Base-by-base conservation (phyloP, 2,797 vertebrate species). In the Gymnothorax javanicus region DNA sequence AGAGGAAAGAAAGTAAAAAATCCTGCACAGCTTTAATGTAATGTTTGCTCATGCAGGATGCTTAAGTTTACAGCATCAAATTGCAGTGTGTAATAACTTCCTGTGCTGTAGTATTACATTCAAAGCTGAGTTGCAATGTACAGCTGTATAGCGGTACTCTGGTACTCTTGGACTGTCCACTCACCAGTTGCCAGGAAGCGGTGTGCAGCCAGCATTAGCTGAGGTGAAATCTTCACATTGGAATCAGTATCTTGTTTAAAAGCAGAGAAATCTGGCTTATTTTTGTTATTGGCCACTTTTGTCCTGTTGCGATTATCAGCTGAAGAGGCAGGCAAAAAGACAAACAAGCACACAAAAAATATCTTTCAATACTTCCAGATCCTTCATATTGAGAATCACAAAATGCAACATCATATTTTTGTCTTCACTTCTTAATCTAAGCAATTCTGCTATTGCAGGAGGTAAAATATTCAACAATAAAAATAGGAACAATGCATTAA, bases 211-310 rank as follows among this genome's bases (percentile, higher is more conserved):
- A 99, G 92, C 87, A 99, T 97, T 27, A 99, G 96, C 94, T 99
- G 98, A 0, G 98, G 98, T 0, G 98, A 98, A 84, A 99, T 97
- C 95, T 99, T 99, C 91, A 99, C 96, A 83, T 97, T 97, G 25
- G 96, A 95, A 86, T 99, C 98, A 0, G 91, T 94, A 57, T 97
- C 96, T 0, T 97, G 89, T 89, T 99, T 99, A 93, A 99, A 99
- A 89, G 97, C 98, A 0, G 98, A 99, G 94, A 98, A 99, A 90
- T 99, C 98, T 0, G 96, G 91, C 77, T 98, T 98, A 94, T 92
- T 97, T 89, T 97, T 98, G 82, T 95, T 93, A 79, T 96, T 95
- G 60, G 95, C 93, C 11, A 98, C 97, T 58, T 96, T 96, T 88
- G 98, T 98, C 93, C 93, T 96, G 94, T 95, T 96, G 58, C 97